Evolutionary conservation across 2,113 vertebrate genomes (phyloP), one percentile per base, ranked within the genome.

Genomic region (Gnathonemus longibarbis): DNA sequence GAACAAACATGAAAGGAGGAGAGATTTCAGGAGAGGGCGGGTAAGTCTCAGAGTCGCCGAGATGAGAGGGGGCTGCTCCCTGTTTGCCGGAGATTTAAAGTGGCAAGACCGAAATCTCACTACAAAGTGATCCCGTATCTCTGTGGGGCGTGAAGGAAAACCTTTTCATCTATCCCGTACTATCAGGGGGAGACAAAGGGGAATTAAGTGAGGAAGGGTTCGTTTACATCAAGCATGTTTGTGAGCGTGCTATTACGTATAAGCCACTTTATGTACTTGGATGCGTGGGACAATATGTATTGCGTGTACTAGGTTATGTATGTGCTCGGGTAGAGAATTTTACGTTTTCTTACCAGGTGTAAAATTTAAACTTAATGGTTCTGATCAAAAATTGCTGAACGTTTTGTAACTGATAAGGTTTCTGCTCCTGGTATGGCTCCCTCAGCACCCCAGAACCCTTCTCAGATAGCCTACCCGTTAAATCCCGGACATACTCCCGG

Each of bases 51-150:
- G 91, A 93, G 94, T 94, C 93, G 93, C 93, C 91, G 80, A 93
- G 94, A 95, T 93, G 93, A 93, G 92, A 94, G 91, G 56, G 24
- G 83, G 88, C 91, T 92, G 90, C 89, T 91, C 90, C 84, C 87
- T 89, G 90, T 92, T 93, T 93, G 91, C 91, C 88, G 17, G 4
- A 94, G 91, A 95, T 94, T 94, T 91, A 91, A 94, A 93, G 93
- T 91, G 93, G 91, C 93, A 92, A 92, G 93, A 92, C 92, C 92
- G 90, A 92, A 93, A 92, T 91, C 88, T 0, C 74, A 94, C 91
- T 93, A 95, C 94, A 94, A 95, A 95, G 94, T 91, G 91, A 92
- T 91, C 87, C 27, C 91, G 91, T 90, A 91, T 93, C 94, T 92
- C 93, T 94, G 91, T 88, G 90, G 93, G 92, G 91, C 85, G 88